These are phyloP conservation scores for Hoplodrina ambigua DNA, from an alignment of 2,888 invertebrate genomes.

Conservation along the genomic window DNA sequence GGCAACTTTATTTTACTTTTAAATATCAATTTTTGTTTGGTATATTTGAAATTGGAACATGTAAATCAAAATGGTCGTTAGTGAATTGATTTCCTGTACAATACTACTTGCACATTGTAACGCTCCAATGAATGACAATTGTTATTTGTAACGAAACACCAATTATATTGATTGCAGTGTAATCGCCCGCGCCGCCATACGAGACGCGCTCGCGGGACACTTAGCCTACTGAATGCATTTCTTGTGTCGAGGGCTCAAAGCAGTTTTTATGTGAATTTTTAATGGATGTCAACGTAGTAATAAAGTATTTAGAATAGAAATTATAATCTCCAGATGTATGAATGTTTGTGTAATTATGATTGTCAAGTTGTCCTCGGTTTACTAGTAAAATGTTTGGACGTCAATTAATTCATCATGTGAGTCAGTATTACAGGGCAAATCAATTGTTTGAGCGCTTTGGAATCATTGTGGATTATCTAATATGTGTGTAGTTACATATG, in stretches of 20 bases:
- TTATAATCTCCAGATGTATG: slow-evolving; percentile 76
- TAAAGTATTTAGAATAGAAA: slow-evolving; percentile 69
- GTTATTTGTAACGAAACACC: slow-evolving; percentile 45
- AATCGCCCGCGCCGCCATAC: slow-evolving; percentile 66
- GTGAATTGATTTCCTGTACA: slow-evolving; percentile 52
- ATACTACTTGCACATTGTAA: slow-evolving; percentile 45
- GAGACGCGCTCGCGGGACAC: slow-evolving; percentile 58
- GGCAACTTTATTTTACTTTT: slow-evolving; percentile 45
- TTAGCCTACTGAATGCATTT: slow-evolving; percentile 79
- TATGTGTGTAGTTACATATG: slow-evolving; percentile 25
- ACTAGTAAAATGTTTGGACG: slow-evolving; percentile 67
- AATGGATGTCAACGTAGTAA: slow-evolving; percentile 78
- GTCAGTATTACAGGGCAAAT: slow-evolving; percentile 89
- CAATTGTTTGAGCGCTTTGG: slow-evolving; percentile 60
- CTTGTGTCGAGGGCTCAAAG: slow-evolving; percentile 85
- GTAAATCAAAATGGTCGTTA: slow-evolving; percentile 20
- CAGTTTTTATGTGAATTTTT: slow-evolving; percentile 88
- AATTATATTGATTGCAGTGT: slow-evolving; percentile 80
- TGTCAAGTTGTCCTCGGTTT: slow-evolving; percentile 72
- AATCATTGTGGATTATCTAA: slow-evolving; percentile 41
- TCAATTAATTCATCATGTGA: slow-evolving; percentile 84
- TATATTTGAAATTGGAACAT: slow-evolving; percentile 40
- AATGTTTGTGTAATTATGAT: slow-evolving; percentile 68
- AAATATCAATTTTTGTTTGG: slow-evolving; percentile 43
- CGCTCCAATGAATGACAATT: slow-evolving; percentile 57